Percentiles rank a stretch among this genome's conserved stretches.
These are phyloP conservation scores for Geotrypetes seraphini DNA, from an alignment of 2,797 vertebrate species.

Conservation along the genomic window DNA sequence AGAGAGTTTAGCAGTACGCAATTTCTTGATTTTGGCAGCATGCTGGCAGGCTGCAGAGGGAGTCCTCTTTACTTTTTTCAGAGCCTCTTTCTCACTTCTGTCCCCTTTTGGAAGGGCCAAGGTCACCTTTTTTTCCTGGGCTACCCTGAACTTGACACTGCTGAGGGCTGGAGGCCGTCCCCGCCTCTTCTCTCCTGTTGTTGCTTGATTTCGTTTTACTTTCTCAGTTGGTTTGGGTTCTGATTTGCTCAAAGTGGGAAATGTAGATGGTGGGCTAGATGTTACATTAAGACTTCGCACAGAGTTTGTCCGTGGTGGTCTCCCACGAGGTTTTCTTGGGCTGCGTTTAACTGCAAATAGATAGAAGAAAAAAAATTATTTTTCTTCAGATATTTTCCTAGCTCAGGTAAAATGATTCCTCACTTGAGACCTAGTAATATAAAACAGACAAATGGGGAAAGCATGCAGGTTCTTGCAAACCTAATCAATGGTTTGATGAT, in stretches of 20 bases:
- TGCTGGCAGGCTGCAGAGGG: conserved; percentile 71
- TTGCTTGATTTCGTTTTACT: conserved; percentile 77
- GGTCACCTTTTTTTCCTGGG: conserved; percentile 57
- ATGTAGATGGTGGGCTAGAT: conserved; percentile 56
- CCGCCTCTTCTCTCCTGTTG: conserved; percentile 81
- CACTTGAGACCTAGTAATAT: too few relatives aligned
- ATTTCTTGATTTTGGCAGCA: conserved; percentile 82
- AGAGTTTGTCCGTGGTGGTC: conserved; percentile 77
- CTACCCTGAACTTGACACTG: conserved; percentile 55
- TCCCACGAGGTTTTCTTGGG: conserved; percentile 88
- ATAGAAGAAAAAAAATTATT: conserved; percentile 35
- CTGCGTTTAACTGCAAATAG: conserved; percentile 52
- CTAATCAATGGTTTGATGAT: too few relatives aligned
- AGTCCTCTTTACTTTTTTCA: conserved; percentile 69
- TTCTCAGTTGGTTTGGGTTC: conserved; percentile 73
- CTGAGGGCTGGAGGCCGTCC: conserved; percentile 77
- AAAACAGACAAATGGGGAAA: too few relatives aligned
- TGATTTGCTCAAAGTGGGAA: conserved; percentile 60
- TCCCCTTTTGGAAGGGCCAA: conserved; percentile 52
- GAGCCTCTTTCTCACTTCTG: conserved; percentile 63
- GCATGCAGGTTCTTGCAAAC: too few relatives aligned
- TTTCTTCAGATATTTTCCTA: too few relatives aligned
- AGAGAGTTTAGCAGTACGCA: conserved; percentile 78
- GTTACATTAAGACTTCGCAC: conserved; percentile 64
- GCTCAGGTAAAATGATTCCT: too few relatives aligned